These are phyloP conservation scores for Nesidiocoris tenuis DNA, from an alignment of 2,888 invertebrate genomes.

Conservation along the genomic window DNA sequence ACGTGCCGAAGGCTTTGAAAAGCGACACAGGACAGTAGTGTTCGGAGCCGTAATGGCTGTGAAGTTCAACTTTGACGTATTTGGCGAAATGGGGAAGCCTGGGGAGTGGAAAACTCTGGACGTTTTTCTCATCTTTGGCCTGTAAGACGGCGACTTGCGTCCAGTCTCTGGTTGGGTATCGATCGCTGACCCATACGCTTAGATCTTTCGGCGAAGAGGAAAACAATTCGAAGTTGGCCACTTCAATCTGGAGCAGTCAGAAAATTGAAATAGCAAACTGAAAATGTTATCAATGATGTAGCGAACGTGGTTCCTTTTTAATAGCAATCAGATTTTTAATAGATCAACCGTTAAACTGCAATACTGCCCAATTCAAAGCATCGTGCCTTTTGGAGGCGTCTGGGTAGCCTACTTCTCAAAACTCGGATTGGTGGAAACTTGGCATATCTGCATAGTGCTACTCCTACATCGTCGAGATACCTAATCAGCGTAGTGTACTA, in stretches of 20 bases:
- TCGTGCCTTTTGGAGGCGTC: too few relatives aligned
- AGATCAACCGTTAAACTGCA: too few relatives aligned
- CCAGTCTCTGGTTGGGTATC: conserved; percentile 92
- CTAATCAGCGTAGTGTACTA: too few relatives aligned
- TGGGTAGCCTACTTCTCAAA: too few relatives aligned
- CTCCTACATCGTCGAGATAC: too few relatives aligned
- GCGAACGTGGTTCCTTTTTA: neutral
- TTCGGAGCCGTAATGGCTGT: conserved; percentile 92
- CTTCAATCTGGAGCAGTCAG: conserved; percentile 64
- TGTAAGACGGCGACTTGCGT: conserved; percentile 80
- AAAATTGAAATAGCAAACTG: neutral
- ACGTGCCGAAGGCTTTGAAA: conserved; percentile 89
- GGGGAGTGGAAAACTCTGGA: conserved; percentile 81
- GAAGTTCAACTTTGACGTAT: conserved; percentile 64
- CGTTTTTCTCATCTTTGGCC: conserved; percentile 80
- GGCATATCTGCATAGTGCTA: too few relatives aligned
- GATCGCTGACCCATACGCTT: conserved; percentile 80
- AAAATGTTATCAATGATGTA: neutral
- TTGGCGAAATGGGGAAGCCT: conserved; percentile 60
- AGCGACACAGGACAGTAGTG: conserved; percentile 98
- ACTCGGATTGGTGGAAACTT: too few relatives aligned
- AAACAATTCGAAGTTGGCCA: conserved; percentile 97
- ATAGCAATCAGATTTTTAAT: too few relatives aligned
- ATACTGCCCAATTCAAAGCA: too few relatives aligned
- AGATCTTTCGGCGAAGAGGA: conserved; percentile 94